Evolutionary conservation across 2,113 vertebrate genomes (phyloP), one percentile per base, ranked within the genome.

Genomic region (Pelobates fuscus): DNA sequence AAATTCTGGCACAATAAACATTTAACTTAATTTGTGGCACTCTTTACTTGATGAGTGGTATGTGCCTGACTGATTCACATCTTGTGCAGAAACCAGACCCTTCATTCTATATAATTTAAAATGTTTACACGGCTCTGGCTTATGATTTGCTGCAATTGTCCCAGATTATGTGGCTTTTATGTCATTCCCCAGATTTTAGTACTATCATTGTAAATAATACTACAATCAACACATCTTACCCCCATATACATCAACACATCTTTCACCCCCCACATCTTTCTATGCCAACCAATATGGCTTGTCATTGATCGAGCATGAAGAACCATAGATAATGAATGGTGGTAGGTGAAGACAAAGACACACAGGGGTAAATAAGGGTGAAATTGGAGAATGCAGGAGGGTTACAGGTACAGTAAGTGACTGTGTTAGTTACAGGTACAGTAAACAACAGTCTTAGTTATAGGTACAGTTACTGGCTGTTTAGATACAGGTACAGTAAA

Each of bases 21-120:
- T 74, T 57, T 66, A 74, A 66, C 49, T 74, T 74, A 66, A 74
- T 74, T 74, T 74, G 71, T 74, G 71, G 71, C 55, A 46, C 71
- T 74, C 52, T 74, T 74, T 66, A 66, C 62, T 74, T 74, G 71
- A 74, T 74, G 71, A 74, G 61, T 66, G 63, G 62, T 66, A 52
- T 74, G 61, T 65, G 71, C 58, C 54, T 74, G 61, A 49, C 52
- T 74, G 62, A 58, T 66, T 65, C 61, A 62, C 70, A 71, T 58
- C 27, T 63, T 32, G 43, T 54, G 70, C 29, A 72, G 70, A 62
- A 72, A 72, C 70, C 70, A 72, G 70, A 72, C 70, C 70, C 61
- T 60, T 72, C 70, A 54, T 26, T 72, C 59, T 54, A 72, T 72
- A 72, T 72, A 63, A 72, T 72, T 72, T 72, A 62, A 54, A 72